Conservation (phyloP, 1,140 invertebrate genomes). For the Scaptomyza montana region DNA sequence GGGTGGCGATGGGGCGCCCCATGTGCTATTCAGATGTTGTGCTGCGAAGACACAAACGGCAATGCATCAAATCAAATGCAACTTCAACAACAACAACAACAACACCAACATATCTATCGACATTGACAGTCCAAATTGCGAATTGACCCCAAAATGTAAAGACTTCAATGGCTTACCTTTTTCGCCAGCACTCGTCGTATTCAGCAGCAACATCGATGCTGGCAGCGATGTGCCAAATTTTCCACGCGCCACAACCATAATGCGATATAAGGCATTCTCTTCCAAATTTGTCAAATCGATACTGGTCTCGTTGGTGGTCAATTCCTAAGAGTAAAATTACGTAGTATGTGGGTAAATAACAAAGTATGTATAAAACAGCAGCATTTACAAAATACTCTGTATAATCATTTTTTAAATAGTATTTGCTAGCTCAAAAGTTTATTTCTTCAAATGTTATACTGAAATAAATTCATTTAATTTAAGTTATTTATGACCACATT, state of each 20-base stretch:
- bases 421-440: too few species aligned
- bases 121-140: conserved; percentile 19
- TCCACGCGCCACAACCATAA: conserved; percentile 91
- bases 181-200: conserved; percentile 85
- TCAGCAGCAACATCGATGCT: conserved; percentile 90
- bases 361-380: conserved; percentile 5
- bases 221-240: conserved; percentile 90
- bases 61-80: conserved; percentile 26
- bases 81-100: background rate
- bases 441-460: too few species aligned
- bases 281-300: conserved; percentile 87
- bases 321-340: conserved; percentile 85
- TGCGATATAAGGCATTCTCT: conserved; percentile 88
- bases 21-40: conserved; percentile 69
- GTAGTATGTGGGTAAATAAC: conserved; percentile 42
- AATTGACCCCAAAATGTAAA: conserved; percentile 22
- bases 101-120: too few species aligned
- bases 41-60: conserved; percentile 23
- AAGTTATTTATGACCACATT: background rate
- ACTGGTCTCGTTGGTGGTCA: conserved; percentile 87
- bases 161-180: conserved; percentile 55
- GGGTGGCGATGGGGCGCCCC: conserved; percentile 90
- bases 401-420: background rate
- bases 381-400: conserved; percentile 8
- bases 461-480: background rate